A percentile compares a stretch with the other conserved stretches of the same genome.
phyloP scores from a whole-genome alignment of 2,797 vertebrate genomes.

The Acomys russatus region DNA sequence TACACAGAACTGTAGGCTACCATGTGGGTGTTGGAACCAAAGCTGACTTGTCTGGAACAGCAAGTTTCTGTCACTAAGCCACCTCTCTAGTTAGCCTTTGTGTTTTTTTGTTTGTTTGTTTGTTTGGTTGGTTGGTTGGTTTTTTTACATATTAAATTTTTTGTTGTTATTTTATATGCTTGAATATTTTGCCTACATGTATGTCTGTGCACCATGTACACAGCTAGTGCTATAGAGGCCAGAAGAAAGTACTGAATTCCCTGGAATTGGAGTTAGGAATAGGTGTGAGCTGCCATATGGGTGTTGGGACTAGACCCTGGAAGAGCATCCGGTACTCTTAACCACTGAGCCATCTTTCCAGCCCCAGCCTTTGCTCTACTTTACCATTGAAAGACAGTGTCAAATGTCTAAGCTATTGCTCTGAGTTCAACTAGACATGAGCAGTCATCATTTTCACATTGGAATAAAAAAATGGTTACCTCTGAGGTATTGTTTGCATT shows the following conservation, averaged over 20 bases:
- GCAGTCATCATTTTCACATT: not conserved
- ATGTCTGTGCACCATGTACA: not conserved
- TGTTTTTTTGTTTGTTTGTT: no score
- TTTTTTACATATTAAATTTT: not conserved
- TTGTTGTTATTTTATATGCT: not conserved
- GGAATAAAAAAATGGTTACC: not conserved
- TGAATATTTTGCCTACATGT: not conserved
- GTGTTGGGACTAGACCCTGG: not conserved
- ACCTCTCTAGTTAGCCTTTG: not conserved
- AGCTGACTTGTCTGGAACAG: not conserved
- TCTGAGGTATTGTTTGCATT: constrained; percentile 8
- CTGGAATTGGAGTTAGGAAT: not conserved
- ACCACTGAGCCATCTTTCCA: not conserved
- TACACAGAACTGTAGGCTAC: not conserved
- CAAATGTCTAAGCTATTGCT: not conserved
- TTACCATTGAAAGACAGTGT: not conserved
- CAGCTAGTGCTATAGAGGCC: not conserved
- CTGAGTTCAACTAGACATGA: not conserved
- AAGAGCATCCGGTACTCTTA: not conserved
- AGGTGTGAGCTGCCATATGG: not conserved
- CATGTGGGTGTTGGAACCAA: not conserved
- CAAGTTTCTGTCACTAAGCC: no score
- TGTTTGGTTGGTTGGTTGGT: no score
- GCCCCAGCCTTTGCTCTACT: not conserved
- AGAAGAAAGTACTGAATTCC: not conserved